Evolutionary conservation across 2,888 invertebrate genomes (phyloP).

Genomic region (Tenthredo livida): DNA sequence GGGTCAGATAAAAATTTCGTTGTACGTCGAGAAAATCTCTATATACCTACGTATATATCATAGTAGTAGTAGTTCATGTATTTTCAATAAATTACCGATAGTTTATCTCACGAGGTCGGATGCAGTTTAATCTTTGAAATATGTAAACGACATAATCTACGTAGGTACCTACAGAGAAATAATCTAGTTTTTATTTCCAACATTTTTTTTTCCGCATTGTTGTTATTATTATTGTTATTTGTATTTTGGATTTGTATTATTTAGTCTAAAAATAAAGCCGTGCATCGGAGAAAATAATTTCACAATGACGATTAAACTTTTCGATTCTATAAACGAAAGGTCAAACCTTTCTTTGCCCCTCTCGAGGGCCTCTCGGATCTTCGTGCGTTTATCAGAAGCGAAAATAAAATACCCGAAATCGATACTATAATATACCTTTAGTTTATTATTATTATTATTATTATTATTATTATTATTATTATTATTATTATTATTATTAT

Average conservation of each 20-base stretch:
- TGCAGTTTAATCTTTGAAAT: background rate
- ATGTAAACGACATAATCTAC: background rate
- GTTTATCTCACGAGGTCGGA: background rate
- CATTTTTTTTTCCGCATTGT: background rate
- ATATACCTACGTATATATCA: background rate
- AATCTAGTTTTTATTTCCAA: background rate
- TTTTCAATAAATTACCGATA: background rate
- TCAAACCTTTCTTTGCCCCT: background rate
- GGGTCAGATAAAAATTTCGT: constrained; percentile 9
- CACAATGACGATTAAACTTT: background rate
- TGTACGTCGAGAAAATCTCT: background rate
- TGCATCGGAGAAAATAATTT: too few species aligned
- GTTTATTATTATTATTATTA: too few species aligned
- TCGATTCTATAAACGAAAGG: background rate
- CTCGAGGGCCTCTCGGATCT: background rate
- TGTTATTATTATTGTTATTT: background rate
- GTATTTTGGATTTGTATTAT: background rate
- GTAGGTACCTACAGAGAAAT: background rate
- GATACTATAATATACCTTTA: background rate
- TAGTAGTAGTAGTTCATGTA: too few species aligned
- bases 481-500: too few species aligned
- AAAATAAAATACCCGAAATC: background rate
- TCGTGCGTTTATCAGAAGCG: background rate
- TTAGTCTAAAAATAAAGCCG: too few species aligned
- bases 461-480: too few species aligned